Evolutionary conservation across 92 coral and sea anemone genomes (phyloP), one percentile per base, ranked within the genome.

Genomic region (Parazoanthus swiftii): DNA sequence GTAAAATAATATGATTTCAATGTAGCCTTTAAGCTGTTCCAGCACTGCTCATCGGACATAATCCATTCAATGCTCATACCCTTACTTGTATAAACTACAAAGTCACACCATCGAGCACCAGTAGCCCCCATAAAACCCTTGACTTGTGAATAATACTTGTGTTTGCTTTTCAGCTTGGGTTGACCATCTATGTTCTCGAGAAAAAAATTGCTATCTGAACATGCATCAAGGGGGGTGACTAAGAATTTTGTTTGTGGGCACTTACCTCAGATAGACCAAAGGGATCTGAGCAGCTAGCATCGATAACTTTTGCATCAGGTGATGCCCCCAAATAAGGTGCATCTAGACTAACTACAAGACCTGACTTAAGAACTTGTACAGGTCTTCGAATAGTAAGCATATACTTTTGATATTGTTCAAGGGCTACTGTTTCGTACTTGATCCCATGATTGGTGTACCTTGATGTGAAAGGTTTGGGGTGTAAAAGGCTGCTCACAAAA

Each of bases 31-130:
- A 82, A 8, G 18, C 18, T 71, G 8, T 89, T 88, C 92, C 92
- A 93, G 33, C 68, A 91, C 15, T 89, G 81, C 6, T 15, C n/a
- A 76, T 92, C 82, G 43, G 81, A 85, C 37, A 74, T 85, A 73
- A 93, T 93, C 54, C 98, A 81, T 79, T 95, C 92, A 89, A 91
- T 85, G 63, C 91, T 85, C 91, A 95, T 81, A 26, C 98, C 98
- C 59, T 66, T 78, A 26, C 76, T 71, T 43, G 94, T 92, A 33
- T 94, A 92, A 25, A 92, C 76, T 8, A 92, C 85, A 89, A 94
- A 94, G 79, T 94, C 94, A 79, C 94, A 94, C 94, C 94, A 92
- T 5, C 48, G 25, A 1, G 89, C 88, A 33, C 90, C 77, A 16
- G 95, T 94, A 7, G 73, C 90, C 6, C 88, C 94, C 86, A 92